phyloP scores from a whole-genome alignment of 1,140 invertebrate species.

The Neodiprion fabricii region DNA sequence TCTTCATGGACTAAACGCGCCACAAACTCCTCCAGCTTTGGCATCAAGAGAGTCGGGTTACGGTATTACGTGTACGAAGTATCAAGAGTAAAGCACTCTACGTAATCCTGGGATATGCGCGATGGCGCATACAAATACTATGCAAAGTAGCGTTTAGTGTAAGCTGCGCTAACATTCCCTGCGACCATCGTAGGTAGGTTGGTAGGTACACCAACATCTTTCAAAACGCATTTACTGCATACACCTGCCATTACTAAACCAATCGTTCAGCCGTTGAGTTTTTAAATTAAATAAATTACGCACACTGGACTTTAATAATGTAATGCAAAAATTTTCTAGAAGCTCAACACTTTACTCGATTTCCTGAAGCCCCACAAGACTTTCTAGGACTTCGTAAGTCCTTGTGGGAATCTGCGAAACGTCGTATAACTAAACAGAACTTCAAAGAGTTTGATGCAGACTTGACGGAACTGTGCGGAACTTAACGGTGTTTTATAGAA shows the following conservation, averaged over 20 bases:
- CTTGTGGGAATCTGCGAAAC: too few relatives aligned
- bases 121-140: constrained; percentile 56
- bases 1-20: neutral
- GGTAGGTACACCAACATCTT: neutral
- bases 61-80: constrained; percentile 39
- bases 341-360: neutral
- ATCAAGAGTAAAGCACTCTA: constrained; percentile 54
- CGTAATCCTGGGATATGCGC: constrained; percentile 51
- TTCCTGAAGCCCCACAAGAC: too few relatives aligned
- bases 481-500: too few relatives aligned
- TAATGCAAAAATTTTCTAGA: neutral
- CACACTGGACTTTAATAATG: neutral
- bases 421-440: too few relatives aligned
- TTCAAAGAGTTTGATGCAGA: too few relatives aligned
- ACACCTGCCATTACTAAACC: neutral
- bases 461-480: too few relatives aligned
- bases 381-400: too few relatives aligned
- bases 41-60: neutral
- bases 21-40: neutral
- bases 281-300: neutral
- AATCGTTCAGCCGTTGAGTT: neutral
- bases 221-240: neutral
- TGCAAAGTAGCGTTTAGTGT: constrained; percentile 57
- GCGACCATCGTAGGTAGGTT: neutral
- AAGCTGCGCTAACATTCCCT: constrained; percentile 41